phyloP scores from a whole-genome alignment of 1,140 invertebrate genomes.

The Ditylenchus dipsaci region DNA sequence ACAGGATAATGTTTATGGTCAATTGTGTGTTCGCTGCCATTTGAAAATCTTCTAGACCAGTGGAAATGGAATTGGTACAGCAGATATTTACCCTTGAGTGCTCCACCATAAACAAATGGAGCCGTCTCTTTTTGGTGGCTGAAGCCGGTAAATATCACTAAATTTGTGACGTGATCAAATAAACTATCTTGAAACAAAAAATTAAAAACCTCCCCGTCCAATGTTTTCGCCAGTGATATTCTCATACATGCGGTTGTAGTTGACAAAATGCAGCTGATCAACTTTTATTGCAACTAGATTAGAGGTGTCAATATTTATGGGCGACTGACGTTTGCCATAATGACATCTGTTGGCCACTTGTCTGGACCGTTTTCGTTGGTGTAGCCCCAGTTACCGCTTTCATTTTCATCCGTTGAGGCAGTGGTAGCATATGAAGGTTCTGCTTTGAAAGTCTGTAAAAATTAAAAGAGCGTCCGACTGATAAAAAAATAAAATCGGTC shows the following conservation, averaged over 20 bases:
- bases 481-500: not conserved
- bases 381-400: conserved; percentile 3
- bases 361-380: not conserved
- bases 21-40: conserved; percentile 81
- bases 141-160: not conserved
- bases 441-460: not conserved
- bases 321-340: conserved; percentile 50
- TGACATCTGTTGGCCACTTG: conserved; percentile 26
- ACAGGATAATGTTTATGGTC: conserved; percentile 64
- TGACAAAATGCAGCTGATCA: conserved; percentile 49
- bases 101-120: conserved; percentile 64
- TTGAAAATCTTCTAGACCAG: conserved; percentile 74
- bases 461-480: not conserved
- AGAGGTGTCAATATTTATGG: conserved; percentile 49
- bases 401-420: not conserved
- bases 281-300: conserved; percentile 46
- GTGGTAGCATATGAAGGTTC: not conserved
- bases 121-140: not conserved
- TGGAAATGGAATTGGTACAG: conserved; percentile 80
- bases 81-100: conserved; percentile 69
- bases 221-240: conserved; percentile 42
- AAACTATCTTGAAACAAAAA: not conserved
- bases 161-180: not conserved
- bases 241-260: conserved; percentile 45
- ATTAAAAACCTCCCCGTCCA: conserved; percentile 43